Conservation (phyloP, 1,140 invertebrate genomes). For the Drosophila athabasca region DNA sequence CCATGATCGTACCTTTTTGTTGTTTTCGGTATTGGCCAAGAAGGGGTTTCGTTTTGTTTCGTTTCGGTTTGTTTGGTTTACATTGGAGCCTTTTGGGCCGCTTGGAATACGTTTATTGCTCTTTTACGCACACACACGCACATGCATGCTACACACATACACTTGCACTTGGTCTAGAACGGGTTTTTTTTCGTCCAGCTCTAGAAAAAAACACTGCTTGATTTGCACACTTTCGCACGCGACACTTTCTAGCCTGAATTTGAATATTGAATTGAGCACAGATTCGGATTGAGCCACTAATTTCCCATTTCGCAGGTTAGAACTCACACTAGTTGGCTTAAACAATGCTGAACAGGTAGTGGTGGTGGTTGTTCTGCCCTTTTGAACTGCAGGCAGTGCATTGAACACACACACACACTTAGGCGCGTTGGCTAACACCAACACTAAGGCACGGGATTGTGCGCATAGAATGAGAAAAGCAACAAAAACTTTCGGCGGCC, state of each 20-base stretch:
- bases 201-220: constrained; percentile 18
- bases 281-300: constrained; percentile 61
- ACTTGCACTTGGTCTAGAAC: constrained; percentile 71
- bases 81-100: constrained; percentile 34
- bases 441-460: constrained; percentile 35
- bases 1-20: constrained; percentile 63
- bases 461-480: constrained; percentile 49
- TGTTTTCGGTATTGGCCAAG: constrained; percentile 51
- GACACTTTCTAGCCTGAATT: constrained; percentile 77
- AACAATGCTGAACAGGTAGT: constrained; percentile 13
- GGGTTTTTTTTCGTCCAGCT: constrained; percentile 54
- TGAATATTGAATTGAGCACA: constrained; percentile 74
- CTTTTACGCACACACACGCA: constrained; percentile 23
- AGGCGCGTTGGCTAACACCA: constrained; percentile 58
- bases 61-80: constrained; percentile 21
- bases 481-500: constrained; percentile 32
- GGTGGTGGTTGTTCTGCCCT: constrained; percentile 22
- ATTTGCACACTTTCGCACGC: constrained; percentile 78
- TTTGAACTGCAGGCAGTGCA: constrained; percentile 48
- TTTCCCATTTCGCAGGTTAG: constrained; percentile 46
- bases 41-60: constrained; percentile 40
- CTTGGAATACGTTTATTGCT: constrained; percentile 34
- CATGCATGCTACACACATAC: constrained; percentile 14
- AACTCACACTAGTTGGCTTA: constrained; percentile 44
- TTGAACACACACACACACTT: constrained; percentile 23